A percentile compares a stretch with the other conserved stretches of the same genome.
These are phyloP conservation scores for Eupeodes latifasciatus DNA, from an alignment of 2,888 invertebrate genomes.

Conservation along the genomic window DNA sequence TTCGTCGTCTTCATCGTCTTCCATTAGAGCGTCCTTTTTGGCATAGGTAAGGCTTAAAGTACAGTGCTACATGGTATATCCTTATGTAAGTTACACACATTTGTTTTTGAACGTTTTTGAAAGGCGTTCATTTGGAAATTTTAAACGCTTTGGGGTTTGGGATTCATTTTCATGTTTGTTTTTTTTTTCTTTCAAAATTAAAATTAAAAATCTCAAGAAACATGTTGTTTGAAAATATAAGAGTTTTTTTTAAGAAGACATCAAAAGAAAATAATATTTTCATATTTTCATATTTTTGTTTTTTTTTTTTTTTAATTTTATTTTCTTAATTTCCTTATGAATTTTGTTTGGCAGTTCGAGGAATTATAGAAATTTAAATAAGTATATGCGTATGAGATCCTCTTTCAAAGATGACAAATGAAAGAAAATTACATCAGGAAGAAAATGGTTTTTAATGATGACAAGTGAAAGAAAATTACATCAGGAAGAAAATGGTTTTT, in stretches of 20 bases:
- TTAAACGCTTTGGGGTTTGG: slow-evolving; percentile 50
- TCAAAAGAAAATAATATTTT: slow-evolving; percentile 50
- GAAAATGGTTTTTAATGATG: not conserved
- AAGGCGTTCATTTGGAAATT: slow-evolving; percentile 69
- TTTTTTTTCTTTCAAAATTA: slow-evolving; percentile 7
- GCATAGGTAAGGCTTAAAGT: not conserved
- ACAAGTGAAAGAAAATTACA: not conserved
- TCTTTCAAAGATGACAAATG: not conserved
- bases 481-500: not conserved
- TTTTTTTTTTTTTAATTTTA: not conserved
- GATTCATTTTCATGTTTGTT: slow-evolving; percentile 5
- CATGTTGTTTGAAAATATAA: not conserved
- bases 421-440: not conserved
- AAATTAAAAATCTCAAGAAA: slow-evolving; percentile 17
- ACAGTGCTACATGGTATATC: not conserved
- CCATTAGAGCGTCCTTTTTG: slow-evolving; percentile 22
- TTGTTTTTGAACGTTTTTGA: slow-evolving; percentile 56
- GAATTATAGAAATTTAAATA: not conserved
- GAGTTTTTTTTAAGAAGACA: slow-evolving; percentile 18
- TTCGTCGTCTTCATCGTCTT: not conserved
- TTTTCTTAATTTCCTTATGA: slow-evolving; percentile 5
- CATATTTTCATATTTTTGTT: no score
- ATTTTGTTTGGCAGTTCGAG: not conserved
- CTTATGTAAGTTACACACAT: slow-evolving; percentile 26
- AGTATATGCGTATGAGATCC: no score